Base-by-base conservation (phyloP, 2,797 vertebrate genomes). In the Channallabes apus region DNA sequence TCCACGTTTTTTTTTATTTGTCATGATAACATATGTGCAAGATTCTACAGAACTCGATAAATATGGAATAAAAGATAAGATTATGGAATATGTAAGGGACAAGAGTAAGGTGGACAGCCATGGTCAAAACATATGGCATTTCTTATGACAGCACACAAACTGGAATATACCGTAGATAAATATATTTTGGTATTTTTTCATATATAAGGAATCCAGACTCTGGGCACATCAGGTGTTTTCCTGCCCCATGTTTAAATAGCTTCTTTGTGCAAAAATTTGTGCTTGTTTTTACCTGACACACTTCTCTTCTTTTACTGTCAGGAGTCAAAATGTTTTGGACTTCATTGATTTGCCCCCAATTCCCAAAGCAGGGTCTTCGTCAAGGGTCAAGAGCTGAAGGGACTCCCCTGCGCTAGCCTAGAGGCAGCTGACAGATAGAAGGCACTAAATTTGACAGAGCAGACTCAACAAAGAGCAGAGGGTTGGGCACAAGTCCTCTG, bases 401-500 rank as follows among this genome's bases (percentile, higher is more conserved):
- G 82, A 87, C 85, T 62, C 85, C 87, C 77, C 85, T 62, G 83
- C 6, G 68, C 84, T 84, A 67, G 75, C 64, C 82, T 56, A 68
- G 38, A 38, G 62, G 86, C 62, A 58, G 82, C 87, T 88, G 84
- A 87, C 87, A 88, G 87, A 84, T 80, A 79, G 82, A 82, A 82
- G 68, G 77, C 77, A 35, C 11, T 77, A 65, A 67, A 71, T 75
- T 83, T 81, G 65, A 86, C 62, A 69, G 76, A 14, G 24, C 82
- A 64, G 79, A 76, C 86, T 81, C 62, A 58, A 86, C 71, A 75
- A 29, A 72, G 59, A 61, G 58, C 65, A 62, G 80, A 71, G 82
- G 54, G 85, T 81, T 77, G 62, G 22, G 77, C 80, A 32, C 32
- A 68, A 68, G 54, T 79, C 72, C 41, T 82, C 67, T 81, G 81